Evolutionary conservation across 2,888 invertebrate genomes (phyloP), one percentile per base, ranked within the genome.

Genomic region (Sinotaia quadrata): DNA sequence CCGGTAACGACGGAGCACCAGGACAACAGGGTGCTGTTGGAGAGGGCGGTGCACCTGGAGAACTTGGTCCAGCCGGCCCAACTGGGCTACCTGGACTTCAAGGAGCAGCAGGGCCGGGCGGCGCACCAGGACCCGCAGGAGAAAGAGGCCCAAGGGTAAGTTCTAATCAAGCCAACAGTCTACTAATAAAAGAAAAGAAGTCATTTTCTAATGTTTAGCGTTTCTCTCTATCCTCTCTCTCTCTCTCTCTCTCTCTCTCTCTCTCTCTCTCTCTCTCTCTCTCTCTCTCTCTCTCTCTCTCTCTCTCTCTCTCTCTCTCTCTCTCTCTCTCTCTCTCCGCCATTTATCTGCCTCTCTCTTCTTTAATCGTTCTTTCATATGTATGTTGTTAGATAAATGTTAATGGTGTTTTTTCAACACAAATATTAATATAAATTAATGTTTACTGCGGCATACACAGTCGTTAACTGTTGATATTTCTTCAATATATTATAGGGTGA

Each of bases 21-120:
- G 82, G 84, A 54, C 74, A 77, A 33, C 73, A 80, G 27, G 84
- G 84, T 29, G 71, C 78, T 18, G 73, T 78, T 7, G 85, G 85
- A 62, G 78, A 79, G 41, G 74, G 79, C 27, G 85, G 85, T 15
- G 69, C 76, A 7, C 75, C 77, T 36, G 94, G 94, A 49, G 91
- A 91, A 60, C 91, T 92, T 27, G 95, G 95, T 24, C 89, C 91
- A 76, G 91, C 92, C 54, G 95, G 95, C 52, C 87, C 90, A 1
- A 91, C 92, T 79, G 94, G 94, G 77, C 88, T 90, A 31, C 90
- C 91, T 89, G 93, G 93, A 24, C 78, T 78, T 0, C 74, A 69
- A 31, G 78, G 72, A 8, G 57, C 63, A 2, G 8, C 69, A 7
- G 72, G 72, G 24, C 69, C 72, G 2, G 33, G 63, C 2, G 72